Evolutionary conservation across 1,140 invertebrate species (phyloP).

Genomic region (Arion vulgaris): DNA sequence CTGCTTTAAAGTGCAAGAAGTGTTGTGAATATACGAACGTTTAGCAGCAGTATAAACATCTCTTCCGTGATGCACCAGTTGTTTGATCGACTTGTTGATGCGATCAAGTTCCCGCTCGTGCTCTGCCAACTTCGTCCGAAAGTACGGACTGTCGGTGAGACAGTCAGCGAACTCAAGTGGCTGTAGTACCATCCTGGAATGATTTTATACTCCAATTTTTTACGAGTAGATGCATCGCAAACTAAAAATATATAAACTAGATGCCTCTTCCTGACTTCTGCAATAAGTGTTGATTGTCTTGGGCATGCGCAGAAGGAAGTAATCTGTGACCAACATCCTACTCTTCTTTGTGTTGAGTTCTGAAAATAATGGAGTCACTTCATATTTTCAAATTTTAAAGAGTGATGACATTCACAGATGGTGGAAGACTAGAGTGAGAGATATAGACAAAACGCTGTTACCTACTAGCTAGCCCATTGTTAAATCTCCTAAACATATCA

Average conservation of each 20-base stretch:
- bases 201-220: conserved; percentile 11
- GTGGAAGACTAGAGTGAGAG: no score
- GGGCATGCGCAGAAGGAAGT: conserved; percentile 17
- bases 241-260: background rate
- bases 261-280: conserved; percentile 20
- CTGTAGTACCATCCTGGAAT: conserved; percentile 83
- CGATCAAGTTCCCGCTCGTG: conserved; percentile 97
- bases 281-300: background rate
- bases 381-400: no score
- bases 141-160: conserved; percentile 95
- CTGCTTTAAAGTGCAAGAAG: no score
- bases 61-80: conserved; percentile 93
- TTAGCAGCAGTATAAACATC: conserved; percentile 91
- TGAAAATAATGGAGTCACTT: no score
- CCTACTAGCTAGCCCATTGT: no score
- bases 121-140: conserved; percentile 94
- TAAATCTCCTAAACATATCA: no score
- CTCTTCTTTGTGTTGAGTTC: background rate
- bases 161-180: conserved; percentile 98
- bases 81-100: conserved; percentile 96
- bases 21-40: conserved; percentile 81
- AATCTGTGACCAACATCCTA: background rate
- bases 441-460: no score
- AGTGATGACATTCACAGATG: no score
- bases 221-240: conserved; percentile 20